Evolutionary conservation across 1,140 invertebrate genomes (phyloP).

Genomic region (Leptopilina boulardi): DNA sequence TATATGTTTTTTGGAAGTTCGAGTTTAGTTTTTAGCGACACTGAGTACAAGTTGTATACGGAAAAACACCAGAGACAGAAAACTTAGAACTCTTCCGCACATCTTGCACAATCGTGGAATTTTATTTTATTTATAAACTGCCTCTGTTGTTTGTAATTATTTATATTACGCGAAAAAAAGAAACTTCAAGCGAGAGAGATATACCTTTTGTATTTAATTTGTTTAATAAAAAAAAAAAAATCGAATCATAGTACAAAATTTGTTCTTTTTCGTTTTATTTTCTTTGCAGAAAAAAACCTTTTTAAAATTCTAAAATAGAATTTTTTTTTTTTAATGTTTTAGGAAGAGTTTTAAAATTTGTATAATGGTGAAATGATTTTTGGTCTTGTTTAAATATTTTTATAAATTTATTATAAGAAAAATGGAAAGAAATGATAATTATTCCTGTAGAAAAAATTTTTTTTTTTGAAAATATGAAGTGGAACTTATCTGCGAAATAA

Average conservation of each 20-base stretch:
- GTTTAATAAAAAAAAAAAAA: slow-evolving; percentile 74
- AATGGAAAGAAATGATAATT: not conserved
- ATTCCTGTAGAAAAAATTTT: not conserved
- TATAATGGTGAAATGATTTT: slow-evolving; percentile 46
- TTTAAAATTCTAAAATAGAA: not conserved
- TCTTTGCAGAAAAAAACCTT: not conserved
- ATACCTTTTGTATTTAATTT: slow-evolving; percentile 72
- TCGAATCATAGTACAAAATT: slow-evolving; percentile 71
- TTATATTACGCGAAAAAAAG: slow-evolving; percentile 47
- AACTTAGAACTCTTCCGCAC: slow-evolving; percentile 20
- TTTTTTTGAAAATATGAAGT: not conserved
- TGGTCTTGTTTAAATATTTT: not conserved
- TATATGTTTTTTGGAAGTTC: slow-evolving; percentile 18
- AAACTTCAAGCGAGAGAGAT: slow-evolving; percentile 42
- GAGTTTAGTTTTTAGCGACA: slow-evolving; percentile 27
- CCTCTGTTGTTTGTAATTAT: slow-evolving; percentile 47
- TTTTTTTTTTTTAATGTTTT: not conserved
- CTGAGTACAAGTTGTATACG: slow-evolving; percentile 30
- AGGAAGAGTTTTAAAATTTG: slow-evolving; percentile 18
- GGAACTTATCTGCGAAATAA: slow-evolving; percentile 16
- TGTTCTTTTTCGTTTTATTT: slow-evolving; percentile 46
- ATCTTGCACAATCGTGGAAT: slow-evolving; percentile 12
- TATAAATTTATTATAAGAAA: not conserved
- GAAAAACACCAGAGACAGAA: slow-evolving; percentile 19
- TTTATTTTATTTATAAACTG: slow-evolving; percentile 30